Conservation (phyloP, 2,888 invertebrate genomes). For the Cacoxenus indagator region DNA sequence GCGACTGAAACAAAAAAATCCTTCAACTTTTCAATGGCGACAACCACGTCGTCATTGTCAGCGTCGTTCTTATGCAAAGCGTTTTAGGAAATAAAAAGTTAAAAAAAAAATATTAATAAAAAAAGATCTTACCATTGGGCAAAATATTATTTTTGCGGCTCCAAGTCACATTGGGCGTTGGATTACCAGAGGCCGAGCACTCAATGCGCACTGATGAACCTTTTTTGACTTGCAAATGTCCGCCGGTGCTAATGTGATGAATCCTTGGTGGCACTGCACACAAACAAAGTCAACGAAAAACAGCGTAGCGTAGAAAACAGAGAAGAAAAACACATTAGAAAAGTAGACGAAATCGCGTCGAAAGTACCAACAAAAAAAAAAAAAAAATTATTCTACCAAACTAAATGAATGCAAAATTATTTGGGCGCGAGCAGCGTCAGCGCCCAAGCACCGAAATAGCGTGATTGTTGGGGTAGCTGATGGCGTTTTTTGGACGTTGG, state of each 20-base stretch:
- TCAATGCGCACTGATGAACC: slow-evolving; percentile 83
- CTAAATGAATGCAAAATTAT: slow-evolving; percentile 59
- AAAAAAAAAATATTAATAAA: slow-evolving; percentile 21
- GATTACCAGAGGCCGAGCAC: slow-evolving; percentile 84
- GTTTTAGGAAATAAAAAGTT: neutral
- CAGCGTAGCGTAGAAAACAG: neutral
- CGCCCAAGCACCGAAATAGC: slow-evolving; percentile 46
- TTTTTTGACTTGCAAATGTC: slow-evolving; percentile 78
- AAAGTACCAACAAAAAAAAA: slow-evolving; percentile 22
- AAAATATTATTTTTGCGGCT: slow-evolving; percentile 73
- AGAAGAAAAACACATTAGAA: slow-evolving; percentile 24
- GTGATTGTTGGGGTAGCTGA: neutral
- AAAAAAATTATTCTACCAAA: too few relatives aligned
- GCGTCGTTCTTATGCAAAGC: slow-evolving; percentile 45
- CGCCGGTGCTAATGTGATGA: slow-evolving; percentile 75
- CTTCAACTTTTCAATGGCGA: slow-evolving; percentile 5
- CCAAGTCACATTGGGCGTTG: slow-evolving; percentile 85
- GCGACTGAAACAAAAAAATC: slow-evolving; percentile 19
- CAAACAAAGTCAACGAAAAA: too few relatives aligned
- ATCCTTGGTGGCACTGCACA: slow-evolving; percentile 78
- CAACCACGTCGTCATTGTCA: neutral
- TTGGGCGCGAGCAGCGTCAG: slow-evolving; percentile 28
- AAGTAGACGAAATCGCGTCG: slow-evolving; percentile 15
- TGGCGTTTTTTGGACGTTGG: neutral
- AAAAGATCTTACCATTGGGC: slow-evolving; percentile 71